phyloP scores from a whole-genome alignment of 2,113 vertebrate species.

The Chlamydotis undulata region DNA sequence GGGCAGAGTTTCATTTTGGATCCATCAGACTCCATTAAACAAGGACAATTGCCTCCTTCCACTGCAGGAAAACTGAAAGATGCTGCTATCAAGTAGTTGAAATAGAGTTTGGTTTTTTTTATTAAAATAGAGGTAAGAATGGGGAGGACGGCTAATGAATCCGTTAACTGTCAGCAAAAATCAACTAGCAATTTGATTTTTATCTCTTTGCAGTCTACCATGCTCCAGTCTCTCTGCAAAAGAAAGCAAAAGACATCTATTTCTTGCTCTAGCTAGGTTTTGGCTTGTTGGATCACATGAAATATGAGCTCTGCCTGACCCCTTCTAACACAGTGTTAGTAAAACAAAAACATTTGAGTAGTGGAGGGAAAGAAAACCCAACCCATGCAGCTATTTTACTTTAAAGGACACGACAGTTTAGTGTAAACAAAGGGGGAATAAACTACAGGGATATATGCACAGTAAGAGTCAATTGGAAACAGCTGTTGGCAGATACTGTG shows the following conservation, averaged over 20 bases:
- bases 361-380: conserved; percentile 52
- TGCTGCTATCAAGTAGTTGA: not conserved
- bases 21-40: not conserved
- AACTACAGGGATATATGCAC: conserved; percentile 66
- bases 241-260: conserved; percentile 6
- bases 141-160: not conserved
- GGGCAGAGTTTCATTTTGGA: not conserved
- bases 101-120: not conserved
- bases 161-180: not conserved
- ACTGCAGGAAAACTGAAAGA: not conserved
- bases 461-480: conserved; percentile 61
- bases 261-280: conserved; percentile 38
- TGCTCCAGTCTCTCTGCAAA: not conserved
- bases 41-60: not conserved
- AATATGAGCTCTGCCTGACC: conserved; percentile 64
- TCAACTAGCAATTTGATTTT: conserved; percentile 7
- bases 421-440: conserved; percentile 68
- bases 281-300: conserved; percentile 51
- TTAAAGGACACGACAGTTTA: conserved; percentile 60
- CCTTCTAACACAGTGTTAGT: conserved; percentile 66
- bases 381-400: conserved; percentile 64
- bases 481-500: conserved; percentile 52
- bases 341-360: conserved; percentile 70
- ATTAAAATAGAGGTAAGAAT: not conserved
- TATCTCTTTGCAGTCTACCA: not conserved